These are phyloP conservation scores for Xestia xanthographa DNA, from an alignment of 2,888 invertebrate species.

Conservation along the genomic window DNA sequence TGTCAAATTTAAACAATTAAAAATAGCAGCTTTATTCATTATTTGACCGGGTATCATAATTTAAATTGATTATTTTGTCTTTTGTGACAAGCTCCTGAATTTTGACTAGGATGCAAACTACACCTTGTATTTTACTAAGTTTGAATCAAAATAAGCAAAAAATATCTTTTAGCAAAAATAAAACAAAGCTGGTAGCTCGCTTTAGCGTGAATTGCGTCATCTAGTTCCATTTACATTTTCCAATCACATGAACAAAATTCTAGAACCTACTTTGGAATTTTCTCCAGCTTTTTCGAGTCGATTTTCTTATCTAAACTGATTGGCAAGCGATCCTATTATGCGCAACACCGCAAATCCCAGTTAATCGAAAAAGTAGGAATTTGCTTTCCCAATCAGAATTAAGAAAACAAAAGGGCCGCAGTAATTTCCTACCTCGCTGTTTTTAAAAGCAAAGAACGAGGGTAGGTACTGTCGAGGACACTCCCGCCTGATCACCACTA, in stretches of 20 bases:
- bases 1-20: too few relatives aligned
- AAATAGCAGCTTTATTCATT: too few relatives aligned
- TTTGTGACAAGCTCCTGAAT: too few relatives aligned
- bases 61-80: too few relatives aligned
- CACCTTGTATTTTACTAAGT: too few relatives aligned
- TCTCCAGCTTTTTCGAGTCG: neutral
- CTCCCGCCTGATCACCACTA: too few relatives aligned
- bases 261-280: constrained; percentile 6
- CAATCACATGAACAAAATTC: constrained; percentile 27
- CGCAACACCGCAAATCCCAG: constrained; percentile 28
- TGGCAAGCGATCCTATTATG: constrained; percentile 34
- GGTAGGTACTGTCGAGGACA: too few relatives aligned
- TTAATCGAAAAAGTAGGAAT: constrained; percentile 38
- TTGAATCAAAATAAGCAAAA: neutral
- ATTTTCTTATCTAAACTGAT: constrained; percentile 26
- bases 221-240: constrained; percentile 25
- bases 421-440: constrained; percentile 24
- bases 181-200: neutral
- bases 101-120: too few relatives aligned
- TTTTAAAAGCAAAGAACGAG: constrained; percentile 27
- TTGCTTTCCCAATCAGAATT: constrained; percentile 35
- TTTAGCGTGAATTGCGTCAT: neutral
- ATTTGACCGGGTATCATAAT: too few relatives aligned
- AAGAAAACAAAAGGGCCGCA: constrained; percentile 30
- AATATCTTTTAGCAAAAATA: neutral